A percentile compares a stretch with the other conserved stretches of the same genome.
Conservation (phyloP, 92 coral and sea anemone species). For the Epizoanthus scotinus region DNA sequence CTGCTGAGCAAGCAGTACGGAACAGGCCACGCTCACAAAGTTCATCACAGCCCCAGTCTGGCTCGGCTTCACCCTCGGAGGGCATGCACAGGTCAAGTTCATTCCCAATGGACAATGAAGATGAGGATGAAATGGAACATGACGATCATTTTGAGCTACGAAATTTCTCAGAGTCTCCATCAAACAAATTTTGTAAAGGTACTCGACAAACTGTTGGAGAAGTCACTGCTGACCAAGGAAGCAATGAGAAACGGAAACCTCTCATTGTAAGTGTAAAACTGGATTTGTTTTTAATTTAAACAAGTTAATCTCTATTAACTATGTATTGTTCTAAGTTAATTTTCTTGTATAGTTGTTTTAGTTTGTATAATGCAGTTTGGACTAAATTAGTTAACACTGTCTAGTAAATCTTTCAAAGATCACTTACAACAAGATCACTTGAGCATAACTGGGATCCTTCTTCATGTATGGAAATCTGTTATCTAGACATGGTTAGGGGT, state of each 20-base stretch:
- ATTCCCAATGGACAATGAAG: slow-evolving; percentile 58
- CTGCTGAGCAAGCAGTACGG: slow-evolving; percentile 50
- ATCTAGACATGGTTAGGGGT: too few species aligned
- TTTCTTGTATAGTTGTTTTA: not conserved
- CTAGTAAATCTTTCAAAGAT: too few species aligned
- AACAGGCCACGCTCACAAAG: slow-evolving; percentile 62
- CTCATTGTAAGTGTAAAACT: slow-evolving; percentile 69
- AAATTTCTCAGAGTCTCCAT: slow-evolving; percentile 49
- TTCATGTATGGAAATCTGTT: too few species aligned
- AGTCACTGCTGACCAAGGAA: slow-evolving; percentile 63
- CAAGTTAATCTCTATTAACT: not conserved
- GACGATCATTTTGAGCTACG: slow-evolving; percentile 67
- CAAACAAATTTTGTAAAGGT: slow-evolving; percentile 28
- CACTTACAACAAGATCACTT: too few species aligned
- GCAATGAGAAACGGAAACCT: slow-evolving; percentile 43
- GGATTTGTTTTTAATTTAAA: not conserved
- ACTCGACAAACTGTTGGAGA: slow-evolving; percentile 78
- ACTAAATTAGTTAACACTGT: too few species aligned
- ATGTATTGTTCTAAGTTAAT: not conserved
- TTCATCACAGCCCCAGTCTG: slow-evolving; percentile 67
- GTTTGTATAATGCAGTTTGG: too few species aligned
- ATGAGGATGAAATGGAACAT: slow-evolving; percentile 72
- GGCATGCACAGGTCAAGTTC: slow-evolving; percentile 71
- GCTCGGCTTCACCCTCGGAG: slow-evolving; percentile 64
- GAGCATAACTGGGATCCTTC: too few species aligned